Evolutionary conservation across 1,140 invertebrate species (phyloP), one percentile per base, ranked within the genome.

Genomic region (Phthorimaea operculella): DNA sequence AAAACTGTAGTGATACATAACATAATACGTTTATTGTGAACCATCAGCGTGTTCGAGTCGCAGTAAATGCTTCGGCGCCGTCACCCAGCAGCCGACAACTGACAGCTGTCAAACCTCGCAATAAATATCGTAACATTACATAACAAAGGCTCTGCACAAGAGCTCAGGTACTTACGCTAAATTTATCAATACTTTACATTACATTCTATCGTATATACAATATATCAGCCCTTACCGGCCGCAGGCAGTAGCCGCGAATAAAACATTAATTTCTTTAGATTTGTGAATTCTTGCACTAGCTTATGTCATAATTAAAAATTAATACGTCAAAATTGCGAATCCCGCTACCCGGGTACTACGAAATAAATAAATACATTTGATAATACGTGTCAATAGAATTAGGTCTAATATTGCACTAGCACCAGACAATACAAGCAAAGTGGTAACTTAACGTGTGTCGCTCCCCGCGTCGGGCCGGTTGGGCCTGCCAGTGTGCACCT

Each of bases 101-200:
- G 36, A 39, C 36, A 28, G 36, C 36, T 39, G 21, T 6, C 21
- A 28, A 39, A 39, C 36, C 4, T 6, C 21, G 21, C n/a, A 39
- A 61, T 47, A 58, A 50, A 55, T 55, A 50, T 49, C 33, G 51
- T 50, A 50, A 17, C 42, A 61, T 59, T n/a, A 58, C 54, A 60
- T 44, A 61, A 59, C 52, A 57, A 10, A n/a, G 16, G 28, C 56
- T 42, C 48, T 33, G 52, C 36, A 55, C 48, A 58, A 68, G 48
- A 54, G 36, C 10, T 74, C 72, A 70, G 72, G 72, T 74, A 74
- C 72, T 72, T 68, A 70, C 64, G 50, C 61, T 66, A 68, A 52
- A 62, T 50, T 60, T 58, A 28, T 33, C 36, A 39, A 39, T 39
- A 39, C 36, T 12, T 39, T 39, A 39, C 10, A 39, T 39, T 39